Conservation (phyloP, 2,797 vertebrate species). For the Hoplostethus atlanticus region DNA sequence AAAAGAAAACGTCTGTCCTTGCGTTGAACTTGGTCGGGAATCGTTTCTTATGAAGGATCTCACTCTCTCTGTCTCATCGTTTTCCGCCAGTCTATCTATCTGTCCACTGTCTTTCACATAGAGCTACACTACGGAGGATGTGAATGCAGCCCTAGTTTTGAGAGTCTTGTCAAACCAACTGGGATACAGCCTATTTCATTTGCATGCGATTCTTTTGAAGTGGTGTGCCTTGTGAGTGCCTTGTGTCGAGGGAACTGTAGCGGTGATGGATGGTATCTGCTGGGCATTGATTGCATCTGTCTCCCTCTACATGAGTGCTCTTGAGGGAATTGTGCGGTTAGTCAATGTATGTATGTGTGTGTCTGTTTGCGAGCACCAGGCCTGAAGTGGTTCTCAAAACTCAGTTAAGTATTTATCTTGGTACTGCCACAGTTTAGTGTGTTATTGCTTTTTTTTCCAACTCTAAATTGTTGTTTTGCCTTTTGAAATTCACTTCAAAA, state of each 20-base stretch:
- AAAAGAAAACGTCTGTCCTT: conserved; percentile 4
- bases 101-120: conserved; percentile 11
- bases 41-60: background rate
- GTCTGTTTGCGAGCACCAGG: conserved; percentile 8
- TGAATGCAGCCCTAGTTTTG: conserved; percentile 30
- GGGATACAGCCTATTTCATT: conserved; percentile 58
- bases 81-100: background rate
- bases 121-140: conserved; percentile 4
- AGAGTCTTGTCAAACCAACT: background rate
- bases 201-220: conserved; percentile 59
- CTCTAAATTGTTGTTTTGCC: background rate
- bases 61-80: background rate
- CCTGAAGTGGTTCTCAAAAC: conserved; percentile 12
- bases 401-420: background rate
- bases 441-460: background rate
- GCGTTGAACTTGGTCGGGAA: conserved; percentile 22
- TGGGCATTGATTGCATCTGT: conserved; percentile 61
- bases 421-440: background rate
- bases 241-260: conserved; percentile 53
- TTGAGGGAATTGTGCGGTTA: conserved; percentile 38
- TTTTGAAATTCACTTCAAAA: background rate
- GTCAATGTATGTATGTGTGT: conserved; percentile 3
- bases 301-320: conserved; percentile 42
- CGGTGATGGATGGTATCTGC: conserved; percentile 53
- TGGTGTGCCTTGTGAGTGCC: conserved; percentile 54